Conservation (phyloP, 2,113 vertebrate species). For the Bubo scandiacus region DNA sequence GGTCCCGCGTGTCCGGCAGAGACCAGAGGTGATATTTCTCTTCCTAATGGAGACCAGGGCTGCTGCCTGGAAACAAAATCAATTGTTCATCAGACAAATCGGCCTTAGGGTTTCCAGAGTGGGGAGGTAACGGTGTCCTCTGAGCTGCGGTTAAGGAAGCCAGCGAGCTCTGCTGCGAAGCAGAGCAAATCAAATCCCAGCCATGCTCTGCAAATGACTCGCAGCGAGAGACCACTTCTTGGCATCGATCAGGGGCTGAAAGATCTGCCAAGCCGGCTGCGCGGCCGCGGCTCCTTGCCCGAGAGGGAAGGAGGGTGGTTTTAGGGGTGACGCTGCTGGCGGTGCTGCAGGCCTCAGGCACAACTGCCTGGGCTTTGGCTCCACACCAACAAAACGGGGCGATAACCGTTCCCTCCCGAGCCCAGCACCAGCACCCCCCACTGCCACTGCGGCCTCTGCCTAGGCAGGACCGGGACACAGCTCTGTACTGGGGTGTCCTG, state of each 20-base stretch:
- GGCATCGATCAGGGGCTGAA: neutral
- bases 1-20: accelerated
- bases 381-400: accelerated
- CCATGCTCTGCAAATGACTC: neutral
- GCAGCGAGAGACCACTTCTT: neutral
- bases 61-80: neutral
- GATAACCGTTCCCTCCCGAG: neutral
- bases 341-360: neutral
- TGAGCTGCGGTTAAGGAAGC: neutral
- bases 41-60: neutral
- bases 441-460: neutral
- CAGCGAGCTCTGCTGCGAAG: neutral
- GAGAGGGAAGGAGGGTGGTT: neutral
- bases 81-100: accelerated
- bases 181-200: neutral
- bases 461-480: neutral
- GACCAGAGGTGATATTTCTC: neutral
- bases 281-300: neutral
- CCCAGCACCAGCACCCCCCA: neutral
- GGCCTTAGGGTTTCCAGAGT: neutral
- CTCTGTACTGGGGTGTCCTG: accelerated
- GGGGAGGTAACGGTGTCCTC: neutral
- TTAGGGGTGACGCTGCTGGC: neutral
- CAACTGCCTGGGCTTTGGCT: accelerated
- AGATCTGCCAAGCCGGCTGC: accelerated